Percentiles rank a stretch among this genome's conserved stretches.
Conservation (phyloP, 2,113 vertebrate species). For the Sus scrofa region DNA sequence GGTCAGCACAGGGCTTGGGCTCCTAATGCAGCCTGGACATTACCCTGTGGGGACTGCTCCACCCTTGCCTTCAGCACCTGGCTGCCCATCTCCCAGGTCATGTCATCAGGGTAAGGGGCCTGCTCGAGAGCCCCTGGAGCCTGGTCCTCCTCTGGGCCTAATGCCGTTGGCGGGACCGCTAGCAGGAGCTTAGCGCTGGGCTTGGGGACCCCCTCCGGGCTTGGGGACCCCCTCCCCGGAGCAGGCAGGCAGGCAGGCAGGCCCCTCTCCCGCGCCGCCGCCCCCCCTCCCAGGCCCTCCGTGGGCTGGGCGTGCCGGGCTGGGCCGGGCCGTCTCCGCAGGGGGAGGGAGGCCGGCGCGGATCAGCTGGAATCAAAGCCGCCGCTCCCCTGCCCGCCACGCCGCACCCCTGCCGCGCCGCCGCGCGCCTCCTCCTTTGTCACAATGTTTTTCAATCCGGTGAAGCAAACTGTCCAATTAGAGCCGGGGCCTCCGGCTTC, state of each 20-base stretch:
- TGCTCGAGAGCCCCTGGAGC: not conserved
- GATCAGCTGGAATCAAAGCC: slow-evolving; percentile 75
- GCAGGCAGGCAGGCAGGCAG: too few relatives aligned
- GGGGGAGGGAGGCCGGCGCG: not conserved
- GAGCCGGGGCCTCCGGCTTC: slow-evolving; percentile 88
- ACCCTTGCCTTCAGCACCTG: accelerated
- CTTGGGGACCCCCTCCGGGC: not conserved
- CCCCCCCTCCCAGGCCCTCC: not conserved
- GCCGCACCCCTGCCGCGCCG: slow-evolving; percentile 12
- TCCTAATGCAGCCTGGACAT: not conserved
- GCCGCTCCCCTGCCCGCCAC: slow-evolving; percentile 48
- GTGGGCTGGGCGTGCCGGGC: not conserved
- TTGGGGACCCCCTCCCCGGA: accelerated
- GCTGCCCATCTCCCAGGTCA: not conserved
- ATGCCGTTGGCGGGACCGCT: accelerated
- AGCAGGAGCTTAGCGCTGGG: not conserved
- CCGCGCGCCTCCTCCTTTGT: slow-evolving; percentile 87
- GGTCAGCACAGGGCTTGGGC: not conserved
- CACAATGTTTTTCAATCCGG: slow-evolving; percentile 90
- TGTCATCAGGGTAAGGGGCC: not conserved
- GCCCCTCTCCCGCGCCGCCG: accelerated
- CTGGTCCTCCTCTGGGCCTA: not conserved
- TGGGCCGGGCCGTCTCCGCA: not conserved
- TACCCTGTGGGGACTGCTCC: not conserved
- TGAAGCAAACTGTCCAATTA: slow-evolving; percentile 91